Evolutionary conservation across 30 jellyfish, hydroid and myxozoan species (phyloP).

Genomic region (Chironex yamaguchii): DNA sequence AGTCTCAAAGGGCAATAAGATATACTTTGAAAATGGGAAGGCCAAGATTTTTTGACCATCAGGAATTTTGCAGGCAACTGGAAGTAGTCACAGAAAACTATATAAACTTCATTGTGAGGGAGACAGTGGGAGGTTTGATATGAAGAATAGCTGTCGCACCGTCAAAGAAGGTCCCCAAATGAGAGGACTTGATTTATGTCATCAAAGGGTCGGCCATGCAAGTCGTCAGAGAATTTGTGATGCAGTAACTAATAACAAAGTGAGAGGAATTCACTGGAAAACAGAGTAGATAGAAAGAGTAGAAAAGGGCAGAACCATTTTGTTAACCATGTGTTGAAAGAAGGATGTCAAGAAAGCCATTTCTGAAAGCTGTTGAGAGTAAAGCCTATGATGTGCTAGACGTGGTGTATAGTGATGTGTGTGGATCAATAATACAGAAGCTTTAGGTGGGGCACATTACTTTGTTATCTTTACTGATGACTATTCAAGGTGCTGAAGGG

Average conservation of each 20-base stretch:
- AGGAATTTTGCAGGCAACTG: no score
- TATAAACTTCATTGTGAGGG: no score
- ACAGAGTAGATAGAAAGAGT: background rate
- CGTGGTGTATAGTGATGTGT: constrained; percentile 59
- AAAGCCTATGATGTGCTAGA: constrained; percentile 48
- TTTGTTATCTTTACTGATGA: constrained; percentile 50
- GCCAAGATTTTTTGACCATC: no score
- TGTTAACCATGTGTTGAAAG: background rate
- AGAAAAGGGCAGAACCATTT: background rate
- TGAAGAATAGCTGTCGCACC: no score
- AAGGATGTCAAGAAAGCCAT: background rate
- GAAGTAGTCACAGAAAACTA: no score
- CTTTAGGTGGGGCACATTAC: constrained; percentile 62
- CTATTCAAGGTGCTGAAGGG: constrained; percentile 21
- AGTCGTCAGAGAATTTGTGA: background rate
- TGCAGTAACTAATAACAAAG: background rate
- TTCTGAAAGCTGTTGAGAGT: constrained; percentile 63
- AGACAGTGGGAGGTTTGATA: no score
- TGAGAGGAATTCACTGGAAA: background rate
- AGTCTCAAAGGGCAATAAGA: no score
- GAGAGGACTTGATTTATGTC: no score
- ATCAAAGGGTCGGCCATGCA: background rate
- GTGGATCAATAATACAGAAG: constrained; percentile 58
- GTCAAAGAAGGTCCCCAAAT: no score
- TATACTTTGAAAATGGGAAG: no score